Evolutionary conservation across 2,888 invertebrate genomes (phyloP), one percentile per base, ranked within the genome.

Genomic region (Xestia c-nigrum): DNA sequence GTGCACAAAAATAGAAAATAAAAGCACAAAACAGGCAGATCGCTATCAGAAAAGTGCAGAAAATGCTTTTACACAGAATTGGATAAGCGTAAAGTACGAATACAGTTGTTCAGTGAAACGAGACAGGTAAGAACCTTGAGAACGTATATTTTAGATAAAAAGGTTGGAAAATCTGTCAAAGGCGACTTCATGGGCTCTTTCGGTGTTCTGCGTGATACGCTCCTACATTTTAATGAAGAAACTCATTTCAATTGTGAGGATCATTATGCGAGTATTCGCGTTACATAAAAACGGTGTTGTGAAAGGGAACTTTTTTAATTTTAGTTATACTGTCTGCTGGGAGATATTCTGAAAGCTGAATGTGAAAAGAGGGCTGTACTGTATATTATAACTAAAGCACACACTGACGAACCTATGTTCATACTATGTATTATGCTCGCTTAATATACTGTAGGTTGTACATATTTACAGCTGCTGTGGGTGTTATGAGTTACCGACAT

Each of bases 221-320:
- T 66, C 83, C 71, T 81, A 88, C 72, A 83, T 90, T 90, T 90
- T 90, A 90, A 91, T 90, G 88, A 90, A 89, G 80, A 82, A 89
- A 88, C 85, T 87, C 83, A 88, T 89, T 89, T 89, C 84, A 89
- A 89, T 89, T 88, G 89, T 87, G 80, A 74, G 78, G 85, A 89
- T 90, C 89, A 90, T 92, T 90, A 89, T 86, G 75, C 80, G 79
- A 88, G 85, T 81, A 84, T 90, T 88, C 83, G 81, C 78, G 87
- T 85, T 81, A 79, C 83, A 88, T 89, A 81, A 88, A 88, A 89
- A 87, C 72, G 46, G 80, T 85, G 83, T 76, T 82, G 78, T 82
- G 81, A 85, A 85, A 82, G 81, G 66, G 79, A 89, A 88, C 84
- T 89, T 90, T 91, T 89, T 90, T 89, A 89, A 91, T 91, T 90